phyloP scores from a whole-genome alignment of 1,140 invertebrate genomes.

The Drosophila pseudoobscura region DNA sequence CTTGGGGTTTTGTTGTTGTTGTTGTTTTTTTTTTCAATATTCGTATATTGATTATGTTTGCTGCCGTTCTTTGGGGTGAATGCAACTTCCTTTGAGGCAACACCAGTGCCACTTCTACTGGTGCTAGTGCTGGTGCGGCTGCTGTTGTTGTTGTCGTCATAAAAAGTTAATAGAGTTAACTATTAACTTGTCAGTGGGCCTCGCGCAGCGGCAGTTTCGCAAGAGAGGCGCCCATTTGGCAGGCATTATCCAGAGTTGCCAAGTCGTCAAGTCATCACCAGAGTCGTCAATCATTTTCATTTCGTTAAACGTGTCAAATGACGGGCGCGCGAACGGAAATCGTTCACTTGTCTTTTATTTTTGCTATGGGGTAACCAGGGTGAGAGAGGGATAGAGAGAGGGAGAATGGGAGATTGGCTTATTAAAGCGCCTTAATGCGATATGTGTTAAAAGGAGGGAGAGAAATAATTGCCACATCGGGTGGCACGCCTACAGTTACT shows the following conservation, averaged over 20 bases:
- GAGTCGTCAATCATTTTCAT: constrained; percentile 71
- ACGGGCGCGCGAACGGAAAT: constrained; percentile 65
- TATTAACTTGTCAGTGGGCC: constrained; percentile 74
- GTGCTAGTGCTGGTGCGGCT: not conserved
- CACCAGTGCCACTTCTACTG: constrained; percentile 21
- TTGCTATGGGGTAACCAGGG: constrained; percentile 16
- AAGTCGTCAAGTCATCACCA: constrained; percentile 23
- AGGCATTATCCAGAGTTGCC: constrained; percentile 20
- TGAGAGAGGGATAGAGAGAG: not conserved
- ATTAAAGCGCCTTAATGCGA: constrained; percentile 55
- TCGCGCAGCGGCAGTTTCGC: constrained; percentile 41
- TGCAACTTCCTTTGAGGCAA: constrained; percentile 53
- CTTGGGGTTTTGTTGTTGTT: constrained; percentile 6
- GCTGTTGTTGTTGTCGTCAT: constrained; percentile 27
- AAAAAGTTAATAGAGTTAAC: constrained; percentile 59
- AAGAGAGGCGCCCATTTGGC: constrained; percentile 36
- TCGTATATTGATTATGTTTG: constrained; percentile 48
- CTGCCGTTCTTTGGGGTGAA: constrained; percentile 28
- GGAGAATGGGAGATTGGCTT: constrained; percentile 24
- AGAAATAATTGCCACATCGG: constrained; percentile 39
- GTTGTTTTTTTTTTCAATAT: constrained; percentile 43
- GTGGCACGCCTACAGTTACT: constrained; percentile 19
- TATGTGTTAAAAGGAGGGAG: constrained; percentile 30
- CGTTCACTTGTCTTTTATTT: constrained; percentile 31
- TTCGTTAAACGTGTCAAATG: constrained; percentile 73